Evolutionary conservation across 2,888 invertebrate genomes (phyloP).

Genomic region (Sialis lutaria): DNA sequence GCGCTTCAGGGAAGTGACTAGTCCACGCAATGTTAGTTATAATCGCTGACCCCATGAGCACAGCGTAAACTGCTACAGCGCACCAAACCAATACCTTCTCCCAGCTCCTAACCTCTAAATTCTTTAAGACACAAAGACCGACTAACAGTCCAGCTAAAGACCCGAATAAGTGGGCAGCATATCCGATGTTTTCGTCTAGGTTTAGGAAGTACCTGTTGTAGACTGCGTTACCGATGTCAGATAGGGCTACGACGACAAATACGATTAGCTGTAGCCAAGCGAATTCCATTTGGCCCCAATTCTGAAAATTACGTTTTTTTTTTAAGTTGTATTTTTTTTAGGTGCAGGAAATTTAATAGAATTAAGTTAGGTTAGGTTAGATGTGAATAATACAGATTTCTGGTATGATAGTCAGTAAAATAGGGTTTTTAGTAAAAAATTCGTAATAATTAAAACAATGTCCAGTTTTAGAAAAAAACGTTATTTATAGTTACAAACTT

Average conservation of each 20-base stretch:
- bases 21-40: conserved; percentile 31
- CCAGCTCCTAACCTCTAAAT: conserved; percentile 39
- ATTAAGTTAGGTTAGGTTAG: no score
- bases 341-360: background rate
- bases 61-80: conserved; percentile 28
- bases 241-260: conserved; percentile 60
- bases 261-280: conserved; percentile 70
- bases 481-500: no score
- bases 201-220: conserved; percentile 63
- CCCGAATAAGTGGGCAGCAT: conserved; percentile 87
- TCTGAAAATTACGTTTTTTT: conserved; percentile 36
- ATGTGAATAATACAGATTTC: no score
- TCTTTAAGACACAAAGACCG: conserved; percentile 42
- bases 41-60: conserved; percentile 31
- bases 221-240: conserved; percentile 80
- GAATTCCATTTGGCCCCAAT: conserved; percentile 95
- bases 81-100: conserved; percentile 42
- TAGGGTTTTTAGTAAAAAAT: no score
- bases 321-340: background rate
- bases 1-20: conserved; percentile 19
- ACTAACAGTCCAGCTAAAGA: conserved; percentile 68
- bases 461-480: no score
- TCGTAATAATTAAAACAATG: no score
- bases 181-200: conserved; percentile 65
- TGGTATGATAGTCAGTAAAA: no score